A percentile compares a stretch with the other conserved stretches of the same genome.
Evolutionary conservation across 2,888 invertebrate genomes (phyloP).

Genomic region (Harpalus rubripes): DNA sequence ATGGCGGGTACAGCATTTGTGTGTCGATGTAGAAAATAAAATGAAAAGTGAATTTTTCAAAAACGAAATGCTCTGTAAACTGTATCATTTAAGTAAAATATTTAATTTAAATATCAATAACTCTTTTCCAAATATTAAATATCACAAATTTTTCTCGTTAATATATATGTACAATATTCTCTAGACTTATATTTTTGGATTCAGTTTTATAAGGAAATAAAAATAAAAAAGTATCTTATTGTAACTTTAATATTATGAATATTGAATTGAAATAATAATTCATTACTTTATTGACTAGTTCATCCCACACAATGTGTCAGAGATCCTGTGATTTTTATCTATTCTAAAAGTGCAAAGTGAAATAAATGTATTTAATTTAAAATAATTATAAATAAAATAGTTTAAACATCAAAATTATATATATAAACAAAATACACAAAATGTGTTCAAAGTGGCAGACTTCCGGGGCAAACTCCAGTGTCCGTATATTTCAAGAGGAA

Average conservation of each 20-base stretch:
- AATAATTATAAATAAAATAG: conserved; percentile 70
- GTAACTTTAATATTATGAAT: conserved; percentile 60
- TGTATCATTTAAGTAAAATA: conserved; percentile 69
- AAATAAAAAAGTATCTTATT: conserved; percentile 69
- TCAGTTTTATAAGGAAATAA: conserved; percentile 69
- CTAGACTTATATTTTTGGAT: conserved; percentile 47
- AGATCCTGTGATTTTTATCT: conserved; percentile 75
- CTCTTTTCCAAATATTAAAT: conserved; percentile 49
- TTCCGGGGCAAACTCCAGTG: conserved; percentile 64
- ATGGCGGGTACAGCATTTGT: conserved; percentile 33
- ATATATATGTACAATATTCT: conserved; percentile 60
- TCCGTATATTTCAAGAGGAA: conserved; percentile 58
- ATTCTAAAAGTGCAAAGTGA: conserved; percentile 74
- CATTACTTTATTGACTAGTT: conserved; percentile 77
- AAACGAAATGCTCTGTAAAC: conserved; percentile 72
- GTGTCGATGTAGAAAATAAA: conserved; percentile 48
- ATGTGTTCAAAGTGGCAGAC: conserved; percentile 23
- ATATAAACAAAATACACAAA: conserved; percentile 56
- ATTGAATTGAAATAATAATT: conserved; percentile 73
- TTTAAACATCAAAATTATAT: conserved; percentile 55
- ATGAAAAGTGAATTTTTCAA: conserved; percentile 46
- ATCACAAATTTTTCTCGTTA: conserved; percentile 66
- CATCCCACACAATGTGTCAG: conserved; percentile 77
- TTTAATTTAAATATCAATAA: conserved; percentile 64
- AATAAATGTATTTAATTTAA: conserved; percentile 71